Evolutionary conservation across 2,113 vertebrate genomes (phyloP), one percentile per base, ranked within the genome.

Genomic region (Passer montanus): DNA sequence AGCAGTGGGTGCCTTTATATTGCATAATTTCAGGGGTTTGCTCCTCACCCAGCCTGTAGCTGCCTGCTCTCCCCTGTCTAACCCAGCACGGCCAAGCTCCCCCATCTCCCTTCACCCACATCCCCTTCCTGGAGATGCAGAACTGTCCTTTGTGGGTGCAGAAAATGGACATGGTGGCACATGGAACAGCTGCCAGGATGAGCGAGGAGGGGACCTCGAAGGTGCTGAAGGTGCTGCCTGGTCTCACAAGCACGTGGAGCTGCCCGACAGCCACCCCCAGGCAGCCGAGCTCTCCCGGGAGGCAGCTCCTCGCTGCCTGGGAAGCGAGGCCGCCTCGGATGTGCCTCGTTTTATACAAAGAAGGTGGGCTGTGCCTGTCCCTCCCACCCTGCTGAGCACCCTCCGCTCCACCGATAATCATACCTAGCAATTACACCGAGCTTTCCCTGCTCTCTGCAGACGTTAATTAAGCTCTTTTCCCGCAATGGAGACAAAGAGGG

Each of bases 381-480:
- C 94, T 92, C 95, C 94, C 94, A 92, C 84, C 92, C 86, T 16
- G 66, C 94, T 79, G 84, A 75, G 74, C 95, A 41, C 96, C 95
- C 93, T 84, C 91, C 37, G 56, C 91, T 94, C 87, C 28, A 7
- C 69, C 59, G 80, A 68, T 92, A 91, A 91, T 83, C 77, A 93
- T 84, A 93, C 94, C 92, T 53, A 53, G 94, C 94, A 96, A 93
- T 95, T 92, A 96, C 94, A 76, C 84, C 43, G 33, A 94, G 96
- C 88, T 87, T 75, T 43, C 94, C 81, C 83, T 27, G 93, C 87
- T 89, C 95, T 68, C 84, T 6, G 13, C 84, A 91, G 91, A 89
- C 22, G 2, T 91, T 97, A 94, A 96, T 97, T 96, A 92, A 94
- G 87, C 89, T 81, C 69, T 82, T 90, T 92, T 72, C 52, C 87